Base-by-base conservation (phyloP, 2,113 vertebrate species). In the Paraplagusia blochii region DNA sequence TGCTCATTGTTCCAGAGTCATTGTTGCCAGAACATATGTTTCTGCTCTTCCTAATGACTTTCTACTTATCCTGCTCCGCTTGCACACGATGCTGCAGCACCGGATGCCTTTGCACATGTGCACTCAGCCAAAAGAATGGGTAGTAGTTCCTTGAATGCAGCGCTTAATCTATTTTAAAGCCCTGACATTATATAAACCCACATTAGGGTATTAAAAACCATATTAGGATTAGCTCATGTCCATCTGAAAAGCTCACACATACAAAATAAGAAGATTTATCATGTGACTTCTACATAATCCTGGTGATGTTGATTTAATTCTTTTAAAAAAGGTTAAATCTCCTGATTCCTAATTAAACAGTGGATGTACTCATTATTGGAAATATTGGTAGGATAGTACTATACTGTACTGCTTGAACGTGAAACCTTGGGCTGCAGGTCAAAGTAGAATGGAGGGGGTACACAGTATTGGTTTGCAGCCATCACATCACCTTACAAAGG, bases 201-300 rank as follows among this genome's bases (percentile, higher is more conserved):
- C 58, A 78, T 76, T 44, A 78, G 58, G 63, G 44, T 33, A 59
- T 76, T 77, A 63, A 63, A 72, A 38, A 67, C 53, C 58, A 58
- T 70, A 75, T 69, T 53, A 69, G 55, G 29, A 65, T 60, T 13
- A 38, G 34, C 45, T 67, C 13, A 40, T 71, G 33, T 29, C 13
- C 35, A 4, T 59, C 22, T 44, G 36, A 48, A 48, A 53, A 12
- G 2, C 1, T 48, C 6, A 12, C 17, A 29, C 34, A 49, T 35
- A 22, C 38, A 12, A 0, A 46, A 40, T 18, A 19, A 46, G 49
- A 58, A 13, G 16, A 70, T 55, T 38, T 29, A 29, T 57, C 62
- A 48, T 36, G 47, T 71, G 33, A 8, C 29, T 7, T 9, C 11
- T 14, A 18, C 18, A 13, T 18, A 1, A 14, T 50, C 46, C 11